Percentiles rank a stretch among this genome's conserved stretches.
Conservation (phyloP, 1,140 invertebrate genomes). For the Asbolus verrucosus region DNA sequence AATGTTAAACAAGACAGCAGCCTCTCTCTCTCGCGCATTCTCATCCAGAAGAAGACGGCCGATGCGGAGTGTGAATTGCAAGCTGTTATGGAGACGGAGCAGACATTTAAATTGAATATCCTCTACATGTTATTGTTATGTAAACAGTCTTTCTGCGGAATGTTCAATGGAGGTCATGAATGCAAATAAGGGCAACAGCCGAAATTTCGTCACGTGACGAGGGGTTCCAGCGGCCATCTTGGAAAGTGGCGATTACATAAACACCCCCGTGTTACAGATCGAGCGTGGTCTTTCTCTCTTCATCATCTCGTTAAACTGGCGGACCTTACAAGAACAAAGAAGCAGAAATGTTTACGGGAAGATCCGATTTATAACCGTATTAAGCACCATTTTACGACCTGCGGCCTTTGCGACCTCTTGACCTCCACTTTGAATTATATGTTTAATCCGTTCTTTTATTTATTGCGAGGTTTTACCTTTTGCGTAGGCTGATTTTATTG, state of each 20-base stretch:
- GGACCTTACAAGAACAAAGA: constrained; percentile 26
- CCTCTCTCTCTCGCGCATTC: too few relatives aligned
- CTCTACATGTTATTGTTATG: constrained; percentile 32
- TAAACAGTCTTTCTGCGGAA: constrained; percentile 12
- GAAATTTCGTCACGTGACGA: too few relatives aligned
- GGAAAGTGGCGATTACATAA: too few relatives aligned
- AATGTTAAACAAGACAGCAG: constrained; percentile 3
- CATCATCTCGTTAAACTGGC: not conserved
- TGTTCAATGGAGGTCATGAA: constrained; percentile 8
- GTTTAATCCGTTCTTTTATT: constrained; percentile 51
- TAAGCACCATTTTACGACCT: constrained; percentile 49
- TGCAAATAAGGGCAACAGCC: not conserved
- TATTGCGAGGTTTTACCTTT: constrained; percentile 43
- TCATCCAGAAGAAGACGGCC: not conserved
- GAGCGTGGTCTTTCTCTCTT: too few relatives aligned
- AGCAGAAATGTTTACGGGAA: constrained; percentile 42
- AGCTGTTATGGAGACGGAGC: not conserved
- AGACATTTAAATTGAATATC: constrained; percentile 41
- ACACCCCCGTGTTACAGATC: too few relatives aligned
- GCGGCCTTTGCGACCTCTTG: constrained; percentile 43
- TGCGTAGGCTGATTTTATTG: constrained; percentile 51
- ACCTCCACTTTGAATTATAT: constrained; percentile 51
- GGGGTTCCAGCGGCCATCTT: too few relatives aligned
- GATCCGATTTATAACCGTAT: constrained; percentile 49
- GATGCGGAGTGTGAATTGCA: not conserved